phyloP scores from a whole-genome alignment of 2,113 vertebrate species.

The Aviceda subcristata region DNA sequence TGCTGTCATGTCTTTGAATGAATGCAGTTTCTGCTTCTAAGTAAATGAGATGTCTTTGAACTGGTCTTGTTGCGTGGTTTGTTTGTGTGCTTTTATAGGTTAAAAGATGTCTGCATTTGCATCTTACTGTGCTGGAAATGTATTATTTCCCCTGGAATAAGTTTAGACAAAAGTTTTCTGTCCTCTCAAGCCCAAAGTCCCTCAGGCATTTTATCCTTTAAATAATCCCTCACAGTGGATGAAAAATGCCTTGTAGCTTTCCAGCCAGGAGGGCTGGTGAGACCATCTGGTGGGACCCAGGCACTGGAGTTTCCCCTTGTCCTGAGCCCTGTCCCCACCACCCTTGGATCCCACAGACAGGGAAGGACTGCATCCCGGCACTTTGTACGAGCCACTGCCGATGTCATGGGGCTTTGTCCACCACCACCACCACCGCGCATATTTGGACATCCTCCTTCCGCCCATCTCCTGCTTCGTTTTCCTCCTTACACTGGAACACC shows the following conservation, averaged over 20 bases:
- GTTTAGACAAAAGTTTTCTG: not conserved
- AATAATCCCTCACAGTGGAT: not conserved
- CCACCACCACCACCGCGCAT: rapidly evolving
- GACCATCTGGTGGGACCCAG: not conserved
- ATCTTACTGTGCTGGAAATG: not conserved
- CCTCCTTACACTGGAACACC: not conserved
- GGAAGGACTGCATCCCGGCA: not conserved
- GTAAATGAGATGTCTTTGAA: conserved; percentile 1
- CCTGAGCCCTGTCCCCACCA: too few species aligned
- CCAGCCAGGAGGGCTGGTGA: not conserved
- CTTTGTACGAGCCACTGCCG: not conserved
- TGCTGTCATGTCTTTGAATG: not conserved
- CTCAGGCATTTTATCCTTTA: not conserved
- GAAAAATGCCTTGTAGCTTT: not conserved
- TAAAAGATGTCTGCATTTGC: not conserved
- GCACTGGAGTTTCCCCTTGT: not conserved
- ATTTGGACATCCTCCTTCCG: not conserved
- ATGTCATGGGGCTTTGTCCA: not conserved
- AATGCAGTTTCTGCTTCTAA: not conserved
- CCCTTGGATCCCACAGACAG: not conserved
- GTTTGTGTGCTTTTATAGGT: not conserved
- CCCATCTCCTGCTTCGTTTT: not conserved
- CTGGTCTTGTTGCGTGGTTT: not conserved
- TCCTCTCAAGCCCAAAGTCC: not conserved
- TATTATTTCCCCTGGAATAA: conserved; percentile 9